A percentile compares a stretch with the other conserved stretches of the same genome.
These are phyloP conservation scores for Dione juno DNA, from an alignment of 2,888 invertebrate species.

Conservation along the genomic window DNA sequence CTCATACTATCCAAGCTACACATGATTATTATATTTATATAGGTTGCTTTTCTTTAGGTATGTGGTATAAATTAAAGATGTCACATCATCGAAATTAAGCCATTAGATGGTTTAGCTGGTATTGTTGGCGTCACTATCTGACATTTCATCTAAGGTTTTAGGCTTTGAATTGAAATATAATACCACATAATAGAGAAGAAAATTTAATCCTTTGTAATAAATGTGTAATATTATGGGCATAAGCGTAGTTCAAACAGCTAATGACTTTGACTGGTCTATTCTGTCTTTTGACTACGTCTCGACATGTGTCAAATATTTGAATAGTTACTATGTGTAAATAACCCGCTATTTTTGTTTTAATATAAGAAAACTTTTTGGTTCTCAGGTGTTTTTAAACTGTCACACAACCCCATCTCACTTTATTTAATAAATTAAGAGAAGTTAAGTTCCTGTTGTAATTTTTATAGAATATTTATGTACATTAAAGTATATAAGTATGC, in stretches of 20 bases:
- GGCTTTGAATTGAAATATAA: slow-evolving; percentile 10
- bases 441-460: no score
- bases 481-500: no score
- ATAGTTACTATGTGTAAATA: slow-evolving; percentile 7
- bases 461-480: no score
- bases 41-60: no score
- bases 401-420: no score
- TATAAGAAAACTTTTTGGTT: neutral
- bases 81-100: neutral
- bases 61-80: no score
- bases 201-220: slow-evolving; percentile 1
- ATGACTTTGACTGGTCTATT: neutral
- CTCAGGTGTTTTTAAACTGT: neutral
- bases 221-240: slow-evolving; percentile 4
- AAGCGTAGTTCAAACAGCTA: neutral
- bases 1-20: no score
- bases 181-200: neutral
- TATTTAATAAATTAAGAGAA: no score
- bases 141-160: slow-evolving; percentile 14
- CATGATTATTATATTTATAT: no score
- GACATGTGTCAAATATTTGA: slow-evolving; percentile 6
- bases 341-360: neutral
- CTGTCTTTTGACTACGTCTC: neutral
- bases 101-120: neutral
- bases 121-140: neutral